phyloP scores from a whole-genome alignment of 2,797 vertebrate genomes.

The Zalophus californianus region DNA sequence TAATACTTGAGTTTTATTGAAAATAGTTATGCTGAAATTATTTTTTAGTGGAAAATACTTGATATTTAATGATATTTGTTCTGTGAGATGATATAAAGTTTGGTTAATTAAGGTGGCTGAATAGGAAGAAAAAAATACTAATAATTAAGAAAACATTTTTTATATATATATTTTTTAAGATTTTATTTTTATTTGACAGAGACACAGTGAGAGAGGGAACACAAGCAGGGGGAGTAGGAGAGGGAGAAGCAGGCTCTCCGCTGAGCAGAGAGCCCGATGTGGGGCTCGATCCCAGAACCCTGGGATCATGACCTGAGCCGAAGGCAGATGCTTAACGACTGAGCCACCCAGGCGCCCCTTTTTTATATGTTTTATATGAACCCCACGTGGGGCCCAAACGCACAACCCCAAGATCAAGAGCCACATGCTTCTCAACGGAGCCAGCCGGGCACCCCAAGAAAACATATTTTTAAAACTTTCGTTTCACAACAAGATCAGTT shows the following conservation, averaged over 20 bases:
- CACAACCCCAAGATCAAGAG: neutral
- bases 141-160: neutral
- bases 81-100: neutral
- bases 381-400: too few species aligned
- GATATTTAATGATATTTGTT: constrained; percentile 19
- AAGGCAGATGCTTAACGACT: too few species aligned
- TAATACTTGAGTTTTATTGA: neutral
- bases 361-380: too few species aligned
- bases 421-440: neutral
- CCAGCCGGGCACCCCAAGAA: neutral
- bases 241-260: too few species aligned
- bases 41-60: constrained; percentile 8
- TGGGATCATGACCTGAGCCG: too few species aligned
- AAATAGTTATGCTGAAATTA: neutral
- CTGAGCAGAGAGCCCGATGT: too few species aligned
- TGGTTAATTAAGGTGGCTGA: neutral
- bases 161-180: neutral
- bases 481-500: neutral
- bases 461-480: neutral
- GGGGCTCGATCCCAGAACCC: too few species aligned
- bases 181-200: neutral
- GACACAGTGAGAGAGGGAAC: too few species aligned
- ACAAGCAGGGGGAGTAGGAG: too few species aligned
- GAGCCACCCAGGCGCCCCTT: too few species aligned
- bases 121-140: neutral